Base-by-base conservation (phyloP, 2,113 vertebrate genomes). In the Actinemys pallida region DNA sequence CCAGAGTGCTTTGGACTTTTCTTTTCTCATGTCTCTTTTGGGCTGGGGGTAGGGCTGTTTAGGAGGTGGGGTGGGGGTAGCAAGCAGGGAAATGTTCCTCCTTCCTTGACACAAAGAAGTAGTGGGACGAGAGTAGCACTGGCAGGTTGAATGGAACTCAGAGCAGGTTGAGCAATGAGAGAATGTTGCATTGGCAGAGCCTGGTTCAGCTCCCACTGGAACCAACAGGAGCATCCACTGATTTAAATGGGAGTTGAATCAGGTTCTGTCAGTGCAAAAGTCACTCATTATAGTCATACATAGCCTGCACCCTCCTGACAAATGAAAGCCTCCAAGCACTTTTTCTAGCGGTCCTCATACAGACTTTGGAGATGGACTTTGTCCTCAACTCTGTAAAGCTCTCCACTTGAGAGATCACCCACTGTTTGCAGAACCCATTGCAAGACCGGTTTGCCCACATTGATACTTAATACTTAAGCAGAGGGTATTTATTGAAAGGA, bases 381-480 rank as follows among this genome's bases (percentile, higher is more conserved):
- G n/a, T 42, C 42, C 72, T 76, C 72, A 45, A 52, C 50, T 57
- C 24, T 57, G 80, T 78, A 56, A 3, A 89, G 86, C 54, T 1
- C 42, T 1, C 50, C 69, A 81, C 72, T 8, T 56, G 81, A 50
- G 72, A 45, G 17, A 86, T 25, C 92, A 62, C 80, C 57, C 95
- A 90, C 89, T 10, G 1, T n/a, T 86, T 69, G 35, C 86, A 86
- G 96, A 87, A 31, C 88, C 49, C 45, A 2, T 49, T 78, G 87
- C 50, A 84, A 65, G 84, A 10, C 56, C 87, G 86, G 89, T 81
- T 39, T 5, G 57, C 35, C 91, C 25, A 0, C 0, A 35, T 65
- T 75, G 91, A 87, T 81, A 62, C 90, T 93, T 92, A 83, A 84
- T 79, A 83, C 84, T 75, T 76, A 94, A 87, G 56, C n/a, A 78